Conservation (phyloP, 2,113 vertebrate genomes). For the Progne subis region DNA sequence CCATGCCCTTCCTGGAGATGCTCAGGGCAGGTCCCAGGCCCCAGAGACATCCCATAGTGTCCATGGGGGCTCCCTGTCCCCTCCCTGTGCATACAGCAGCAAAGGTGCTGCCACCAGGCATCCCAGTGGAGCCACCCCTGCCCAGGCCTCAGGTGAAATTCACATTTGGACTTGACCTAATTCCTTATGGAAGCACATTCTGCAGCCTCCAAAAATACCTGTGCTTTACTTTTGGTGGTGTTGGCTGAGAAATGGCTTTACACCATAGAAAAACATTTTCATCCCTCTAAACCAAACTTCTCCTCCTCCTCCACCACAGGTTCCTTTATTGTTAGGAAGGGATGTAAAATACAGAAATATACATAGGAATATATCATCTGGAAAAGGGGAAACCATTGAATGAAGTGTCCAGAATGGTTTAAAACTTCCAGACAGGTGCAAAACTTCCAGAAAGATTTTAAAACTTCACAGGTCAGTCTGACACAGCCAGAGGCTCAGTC, state of each 20-base stretch:
- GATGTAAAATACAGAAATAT: neutral
- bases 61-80: neutral
- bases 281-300: neutral
- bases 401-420: neutral
- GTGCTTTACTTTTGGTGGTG: neutral
- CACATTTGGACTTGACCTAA: neutral
- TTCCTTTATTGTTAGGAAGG: neutral
- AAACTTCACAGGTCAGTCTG: neutral
- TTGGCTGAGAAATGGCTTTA: neutral
- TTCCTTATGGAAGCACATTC: neutral
- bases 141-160: neutral
- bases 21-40: neutral
- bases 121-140: neutral
- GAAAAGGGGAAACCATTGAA: neutral
- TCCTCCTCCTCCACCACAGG: neutral
- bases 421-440: neutral
- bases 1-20: neutral
- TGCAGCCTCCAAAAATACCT: neutral
- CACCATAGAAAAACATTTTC: neutral
- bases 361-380: neutral
- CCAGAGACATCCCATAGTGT: accelerated
- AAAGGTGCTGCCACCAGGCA: neutral
- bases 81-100: accelerated
- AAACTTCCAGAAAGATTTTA: neutral
- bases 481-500: neutral